Conservation (phyloP, 1,140 invertebrate genomes). For the Leucophenga varia region DNA sequence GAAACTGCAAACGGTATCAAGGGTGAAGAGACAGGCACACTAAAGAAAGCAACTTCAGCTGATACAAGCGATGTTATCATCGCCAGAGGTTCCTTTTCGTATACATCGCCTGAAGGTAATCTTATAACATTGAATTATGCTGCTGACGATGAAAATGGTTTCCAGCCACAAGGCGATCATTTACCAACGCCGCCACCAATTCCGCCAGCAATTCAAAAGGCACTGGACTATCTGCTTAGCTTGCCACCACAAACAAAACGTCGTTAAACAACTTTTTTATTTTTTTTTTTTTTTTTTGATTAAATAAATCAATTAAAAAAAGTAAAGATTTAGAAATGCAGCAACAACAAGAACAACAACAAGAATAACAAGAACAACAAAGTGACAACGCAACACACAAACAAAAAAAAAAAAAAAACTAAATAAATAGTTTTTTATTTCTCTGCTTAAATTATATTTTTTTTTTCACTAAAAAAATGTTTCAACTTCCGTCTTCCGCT, state of each 20-base stretch:
- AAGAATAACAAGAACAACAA: no score
- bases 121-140: slow-evolving; percentile 74
- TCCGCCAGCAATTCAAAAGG: slow-evolving; percentile 74
- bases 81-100: slow-evolving; percentile 74
- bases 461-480: no score
- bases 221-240: slow-evolving; percentile 66
- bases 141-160: slow-evolving; percentile 77
- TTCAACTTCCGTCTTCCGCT: no score
- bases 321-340: slow-evolving; percentile 8
- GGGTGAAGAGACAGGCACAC: slow-evolving; percentile 65
- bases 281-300: no score
- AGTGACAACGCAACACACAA: no score
- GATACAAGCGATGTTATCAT: slow-evolving; percentile 65
- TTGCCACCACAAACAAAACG: slow-evolving; percentile 56
- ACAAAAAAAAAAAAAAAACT: no score
- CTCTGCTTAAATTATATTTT: no score
- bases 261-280: slow-evolving; percentile 29
- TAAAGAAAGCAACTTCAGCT: slow-evolving; percentile 65
- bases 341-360: no score
- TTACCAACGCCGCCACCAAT: slow-evolving; percentile 74
- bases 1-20: slow-evolving; percentile 75
- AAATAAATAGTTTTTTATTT: no score
- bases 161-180: slow-evolving; percentile 70
- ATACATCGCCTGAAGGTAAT: slow-evolving; percentile 79
- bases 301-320: no score